These are phyloP conservation scores for Rhingia campestris DNA, from an alignment of 2,888 invertebrate species.

Conservation along the genomic window DNA sequence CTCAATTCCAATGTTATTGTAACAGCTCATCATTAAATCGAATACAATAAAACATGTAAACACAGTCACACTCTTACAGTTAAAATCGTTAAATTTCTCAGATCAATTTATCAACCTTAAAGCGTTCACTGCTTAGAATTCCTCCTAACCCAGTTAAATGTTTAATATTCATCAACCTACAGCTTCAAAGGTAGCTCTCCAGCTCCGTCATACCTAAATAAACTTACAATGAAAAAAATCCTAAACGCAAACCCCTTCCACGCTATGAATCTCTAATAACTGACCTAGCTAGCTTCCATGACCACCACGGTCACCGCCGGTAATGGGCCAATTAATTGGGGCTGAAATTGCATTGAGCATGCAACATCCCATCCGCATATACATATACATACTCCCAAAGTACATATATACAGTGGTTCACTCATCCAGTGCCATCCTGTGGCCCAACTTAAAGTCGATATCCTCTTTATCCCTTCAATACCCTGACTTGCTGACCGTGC, in stretches of 20 bases:
- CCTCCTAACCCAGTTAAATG: slow-evolving; percentile 6
- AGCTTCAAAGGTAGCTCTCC: not conserved
- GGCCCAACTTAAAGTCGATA: slow-evolving; percentile 30
- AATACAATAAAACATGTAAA: too few relatives aligned
- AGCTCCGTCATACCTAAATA: not conserved
- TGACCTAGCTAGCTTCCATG: slow-evolving; percentile 31
- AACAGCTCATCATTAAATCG: too few relatives aligned
- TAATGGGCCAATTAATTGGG: slow-evolving; percentile 70
- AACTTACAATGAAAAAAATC: not conserved
- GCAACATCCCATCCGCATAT: slow-evolving; percentile 4
- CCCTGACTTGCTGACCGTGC: slow-evolving; percentile 57
- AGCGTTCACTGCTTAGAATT: not conserved
- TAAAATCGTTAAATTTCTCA: not conserved
- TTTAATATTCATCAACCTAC: slow-evolving; percentile 3
- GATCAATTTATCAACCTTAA: not conserved
- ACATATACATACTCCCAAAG: too few relatives aligned
- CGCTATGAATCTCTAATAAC: slow-evolving; percentile 11
- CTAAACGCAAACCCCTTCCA: not conserved
- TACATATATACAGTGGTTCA: not conserved
- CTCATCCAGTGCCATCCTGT: slow-evolving; percentile 19
- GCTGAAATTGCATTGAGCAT: slow-evolving; percentile 51
- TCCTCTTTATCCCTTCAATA: not conserved
- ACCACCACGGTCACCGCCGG: slow-evolving; percentile 51
- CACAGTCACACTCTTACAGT: too few relatives aligned
- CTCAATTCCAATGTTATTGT: too few relatives aligned